Evolutionary conservation across 1,140 invertebrate genomes (phyloP), one percentile per base, ranked within the genome.

Genomic region (Trichonephila clavata): DNA sequence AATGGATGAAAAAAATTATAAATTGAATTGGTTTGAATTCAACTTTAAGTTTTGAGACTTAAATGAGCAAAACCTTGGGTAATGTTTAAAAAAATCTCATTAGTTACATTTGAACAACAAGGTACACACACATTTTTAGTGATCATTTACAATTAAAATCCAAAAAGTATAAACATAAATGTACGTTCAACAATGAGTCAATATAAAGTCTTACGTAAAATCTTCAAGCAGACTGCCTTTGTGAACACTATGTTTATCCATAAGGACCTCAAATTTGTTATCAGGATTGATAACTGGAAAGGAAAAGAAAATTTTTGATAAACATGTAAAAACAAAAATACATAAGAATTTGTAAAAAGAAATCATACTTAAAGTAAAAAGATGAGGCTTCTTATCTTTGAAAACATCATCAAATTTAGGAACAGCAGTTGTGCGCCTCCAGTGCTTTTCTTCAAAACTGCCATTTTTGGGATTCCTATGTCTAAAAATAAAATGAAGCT

Each of bases 401-500:
- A 99, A 99, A 39, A 97, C 97, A 90, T 98, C 98, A 95, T 99
- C 98, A 27, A 99, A 95, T 81, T 97, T 97, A 80, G 97, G 97
- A 95, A 95, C 94, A 83, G 39, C 86, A 32, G 68, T 27, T 10
- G 95, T 59, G 50, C 94, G 93, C 83, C 94, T 95, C 95, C 95
- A 95, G 83, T 99, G 98, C 95, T 99, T 99, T 95, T 99, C 98
- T 95, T 98, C 97, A 94, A 98, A 96, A 21, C 97, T 97, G 68
- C 98, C 98, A 95, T 99, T 99, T 94, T 97, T 97, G 21, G 99
- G 99, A 96, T 99, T 99, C 96, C 97, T 98, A 96, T 99, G 98
- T 83, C 98, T 97, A 96, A 99, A 99, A 95, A 99, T 99, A 95
- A 99, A 99, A 96, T 99, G 99, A 86, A 99, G 96, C 97, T 97